Evolutionary conservation across 2,888 invertebrate genomes (phyloP).

Genomic region (Lithophane ornitopus): DNA sequence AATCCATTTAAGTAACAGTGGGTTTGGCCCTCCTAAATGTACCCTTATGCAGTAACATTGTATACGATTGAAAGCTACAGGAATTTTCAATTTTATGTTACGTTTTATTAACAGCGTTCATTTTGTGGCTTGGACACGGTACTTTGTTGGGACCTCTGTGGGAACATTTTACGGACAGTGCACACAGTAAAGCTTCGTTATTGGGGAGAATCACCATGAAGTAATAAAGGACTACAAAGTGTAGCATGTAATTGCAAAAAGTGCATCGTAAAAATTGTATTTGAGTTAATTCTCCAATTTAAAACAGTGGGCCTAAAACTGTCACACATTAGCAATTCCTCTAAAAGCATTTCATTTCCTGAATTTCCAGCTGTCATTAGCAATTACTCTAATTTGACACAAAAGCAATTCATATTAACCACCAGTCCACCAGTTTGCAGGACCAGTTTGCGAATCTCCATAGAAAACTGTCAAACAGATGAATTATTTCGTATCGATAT

Average conservation of each 20-base stretch:
- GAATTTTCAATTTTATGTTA: constrained; percentile 72
- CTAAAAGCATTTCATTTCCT: too few species aligned
- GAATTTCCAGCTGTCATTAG: too few species aligned
- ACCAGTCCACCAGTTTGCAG: too few species aligned
- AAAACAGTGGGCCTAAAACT: too few species aligned
- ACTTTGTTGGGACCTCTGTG: constrained; percentile 50
- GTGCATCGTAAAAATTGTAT: background rate
- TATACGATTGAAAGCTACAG: constrained; percentile 66
- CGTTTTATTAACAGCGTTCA: constrained; percentile 66
- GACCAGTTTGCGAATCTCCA: too few species aligned
- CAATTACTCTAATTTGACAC: too few species aligned
- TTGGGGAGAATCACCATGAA: constrained; percentile 37
- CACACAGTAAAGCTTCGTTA: constrained; percentile 53
- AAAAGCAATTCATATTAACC: too few species aligned
- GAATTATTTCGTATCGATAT: too few species aligned
- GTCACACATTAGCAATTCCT: too few species aligned
- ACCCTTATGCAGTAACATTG: constrained; percentile 74
- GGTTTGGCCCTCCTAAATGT: constrained; percentile 79
- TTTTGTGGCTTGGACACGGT: constrained; percentile 53
- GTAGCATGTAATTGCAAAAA: constrained; percentile 14
- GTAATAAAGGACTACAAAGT: constrained; percentile 34
- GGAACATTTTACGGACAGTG: constrained; percentile 59
- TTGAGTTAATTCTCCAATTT: background rate
- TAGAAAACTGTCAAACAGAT: too few species aligned
- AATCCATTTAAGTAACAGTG: constrained; percentile 89